Percentiles rank a stretch among this genome's conserved stretches.
phyloP scores from a whole-genome alignment of 2,888 invertebrate species.

The Chrysotoxum bicinctum region DNA sequence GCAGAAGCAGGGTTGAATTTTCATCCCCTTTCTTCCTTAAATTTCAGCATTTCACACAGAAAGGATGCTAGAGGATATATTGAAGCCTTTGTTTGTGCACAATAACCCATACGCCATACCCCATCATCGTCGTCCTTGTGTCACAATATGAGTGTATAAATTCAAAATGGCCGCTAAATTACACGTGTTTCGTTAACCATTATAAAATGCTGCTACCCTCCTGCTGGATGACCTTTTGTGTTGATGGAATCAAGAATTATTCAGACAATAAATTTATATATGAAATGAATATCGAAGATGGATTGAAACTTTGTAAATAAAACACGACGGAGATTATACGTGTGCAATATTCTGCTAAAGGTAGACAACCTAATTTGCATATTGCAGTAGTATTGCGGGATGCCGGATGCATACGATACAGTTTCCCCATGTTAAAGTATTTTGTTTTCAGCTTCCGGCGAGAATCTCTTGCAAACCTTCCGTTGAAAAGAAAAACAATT shows the following conservation, averaged over 20 bases:
- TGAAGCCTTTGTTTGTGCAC: conserved; percentile 37
- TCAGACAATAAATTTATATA: conserved; percentile 54
- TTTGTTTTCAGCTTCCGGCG: conserved; percentile 44
- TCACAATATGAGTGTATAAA: conserved; percentile 51
- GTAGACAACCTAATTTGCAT: conserved; percentile 51
- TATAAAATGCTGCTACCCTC: conserved; percentile 24
- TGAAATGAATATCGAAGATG: conserved; percentile 31
- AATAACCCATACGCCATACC: conserved; percentile 2
- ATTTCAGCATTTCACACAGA: conserved; percentile 27
- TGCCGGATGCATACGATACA: conserved; percentile 21
- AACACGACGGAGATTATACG: background rate
- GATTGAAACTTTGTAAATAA: background rate
- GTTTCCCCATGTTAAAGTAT: conserved; percentile 31
- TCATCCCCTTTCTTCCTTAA: conserved; percentile 36
- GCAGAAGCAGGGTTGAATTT: conserved; percentile 37
- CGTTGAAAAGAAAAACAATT: background rate
- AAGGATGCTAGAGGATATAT: background rate
- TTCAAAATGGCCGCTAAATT: conserved; percentile 70
- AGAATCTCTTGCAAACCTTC: background rate
- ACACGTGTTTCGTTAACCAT: conserved; percentile 62
- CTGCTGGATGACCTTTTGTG: conserved; percentile 23
- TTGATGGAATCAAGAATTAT: conserved; percentile 46
- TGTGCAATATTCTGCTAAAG: conserved; percentile 4
- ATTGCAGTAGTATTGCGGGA: conserved; percentile 41
- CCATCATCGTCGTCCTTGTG: conserved; percentile 22